Base-by-base conservation (phyloP, 2,113 vertebrate species). In the Tachysurus fulvidraco region DNA sequence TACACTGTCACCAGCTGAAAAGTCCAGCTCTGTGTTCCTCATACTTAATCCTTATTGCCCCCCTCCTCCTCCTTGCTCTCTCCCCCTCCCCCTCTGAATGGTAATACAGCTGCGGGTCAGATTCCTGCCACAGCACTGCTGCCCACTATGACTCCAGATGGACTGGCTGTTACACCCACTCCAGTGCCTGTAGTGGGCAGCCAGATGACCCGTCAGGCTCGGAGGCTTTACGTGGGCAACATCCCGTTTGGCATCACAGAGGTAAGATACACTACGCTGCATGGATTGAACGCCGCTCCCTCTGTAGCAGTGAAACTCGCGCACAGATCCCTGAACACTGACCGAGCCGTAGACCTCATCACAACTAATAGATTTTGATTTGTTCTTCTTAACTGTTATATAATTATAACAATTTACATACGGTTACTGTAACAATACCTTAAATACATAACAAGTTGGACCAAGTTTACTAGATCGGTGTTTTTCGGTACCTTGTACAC, bases 241-340 rank as follows among this genome's bases (percentile, higher is more conserved):
- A 98, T 98, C 91, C 97, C 97, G 44, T 98, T 98, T 86, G 97
- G 97, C 89, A 97, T 98, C 90, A 98, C 97, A 92, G 97, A 98
- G 96, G 97, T 97, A 92, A 36, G 60, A 13, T 13, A 25, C 12
- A 50, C 1, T 5, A 16, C 25, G 25, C 28, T 30, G 6, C 44
- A 36, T 4, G 13, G 21, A 74, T 14, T 23, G 4, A 50, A 67
- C 28, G 14, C 64, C 14, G n/a, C n/a, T n/a, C n/a, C n/a, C n/a
- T n/a, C n/a, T n/a, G n/a, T n/a, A n/a, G n/a, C n/a, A n/a, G n/a
- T n/a, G n/a, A n/a, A n/a, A n/a, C n/a, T n/a, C 7, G 46, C 46
- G 7, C 46, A 46, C 46, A 46, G 46, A 46, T 3, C 46, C 46
- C 46, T 50, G 46, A 36, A 36, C 36, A 36, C 36, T 2, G 36